Evolutionary conservation across 2,888 invertebrate species (phyloP).

Genomic region (Priocnemis perturbator): DNA sequence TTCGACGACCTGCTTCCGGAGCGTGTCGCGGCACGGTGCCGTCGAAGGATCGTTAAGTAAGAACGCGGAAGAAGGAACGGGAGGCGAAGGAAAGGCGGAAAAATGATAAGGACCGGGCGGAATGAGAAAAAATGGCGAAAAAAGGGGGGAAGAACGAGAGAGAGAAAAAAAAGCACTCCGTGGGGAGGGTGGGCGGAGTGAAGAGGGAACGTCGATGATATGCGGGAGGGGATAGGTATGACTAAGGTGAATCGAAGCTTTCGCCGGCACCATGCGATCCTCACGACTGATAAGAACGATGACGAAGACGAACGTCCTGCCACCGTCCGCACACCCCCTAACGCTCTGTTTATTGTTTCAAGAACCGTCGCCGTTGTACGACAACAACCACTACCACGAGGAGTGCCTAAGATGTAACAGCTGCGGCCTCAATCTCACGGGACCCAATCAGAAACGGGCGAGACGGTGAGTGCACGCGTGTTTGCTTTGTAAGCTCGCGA

Average conservation of each 20-base stretch:
- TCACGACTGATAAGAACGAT: background rate
- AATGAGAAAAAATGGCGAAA: background rate
- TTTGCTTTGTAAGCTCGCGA: background rate
- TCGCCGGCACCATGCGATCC: too few relatives aligned
- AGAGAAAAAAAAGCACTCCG: too few relatives aligned
- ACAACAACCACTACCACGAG: conserved; percentile 97
- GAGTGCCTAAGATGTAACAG: conserved; percentile 98
- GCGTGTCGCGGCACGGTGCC: background rate
- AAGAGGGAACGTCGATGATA: too few relatives aligned
- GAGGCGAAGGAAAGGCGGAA: conserved; percentile 4
- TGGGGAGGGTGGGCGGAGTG: too few relatives aligned
- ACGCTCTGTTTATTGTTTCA: conserved; percentile 70
- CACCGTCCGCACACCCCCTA: background rate
- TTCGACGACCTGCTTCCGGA: conserved; percentile 20
- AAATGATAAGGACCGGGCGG: background rate
- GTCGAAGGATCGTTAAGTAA: conserved; percentile 45
- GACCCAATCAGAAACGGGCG: conserved; percentile 84
- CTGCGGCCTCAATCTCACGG: conserved; percentile 94
- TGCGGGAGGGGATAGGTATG: too few relatives aligned
- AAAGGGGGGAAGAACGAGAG: background rate
- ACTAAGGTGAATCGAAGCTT: too few relatives aligned
- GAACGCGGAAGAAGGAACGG: conserved; percentile 29
- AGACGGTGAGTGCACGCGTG: conserved; percentile 65
- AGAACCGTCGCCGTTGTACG: conserved; percentile 94
- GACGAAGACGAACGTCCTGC: background rate